Base-by-base conservation (phyloP, 1,140 invertebrate genomes). In the Achroia grisella region DNA sequence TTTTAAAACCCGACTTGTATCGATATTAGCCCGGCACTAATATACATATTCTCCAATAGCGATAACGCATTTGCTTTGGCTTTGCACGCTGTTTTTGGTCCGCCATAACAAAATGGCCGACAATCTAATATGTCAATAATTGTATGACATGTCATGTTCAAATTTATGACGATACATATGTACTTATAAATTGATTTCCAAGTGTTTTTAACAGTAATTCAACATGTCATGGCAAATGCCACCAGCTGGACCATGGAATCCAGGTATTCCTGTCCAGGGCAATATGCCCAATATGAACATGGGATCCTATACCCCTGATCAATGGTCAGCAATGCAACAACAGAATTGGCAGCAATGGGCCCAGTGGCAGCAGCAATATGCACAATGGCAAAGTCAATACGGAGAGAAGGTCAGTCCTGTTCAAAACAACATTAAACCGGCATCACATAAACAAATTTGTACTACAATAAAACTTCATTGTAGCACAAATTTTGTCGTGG, bases 281-380 rank as follows among this genome's bases (percentile, higher is more conserved):
- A n/a, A n/a, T n/a, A 56, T 75, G 12, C 56, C 81, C 71, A 80
- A 88, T 44, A 88, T 88, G 46, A 83, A 88, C 48, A 88, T 89
- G 53, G 88, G 87, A 41, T 89, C 89, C 9, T 93, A 92, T 52
- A 90, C 90, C 8, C 58, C 90, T 6, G 92, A 93, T 42, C 92
- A 93, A 71, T 93, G 92, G 88, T 85, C 89, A 39, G 70, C 88
- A 1, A 72, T 88, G 75, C 92, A 94, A 68, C 91, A 93, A 54
- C 92, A 94, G 69, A 92, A 93, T 62, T 94, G 93, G 93, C 89
- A 93, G 41, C 93, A 94, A 61, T 95, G 93, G 93, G 89, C 91
- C 27, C 91, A 92, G 52, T 94, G 93, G 91, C 93, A 94, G 66
- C 92, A 93, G 62, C 93, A 94, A 61, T 94, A 93, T 70, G 90